Evolutionary conservation across 2,113 vertebrate species (phyloP).

Genomic region (Salvelinus alpinus): DNA sequence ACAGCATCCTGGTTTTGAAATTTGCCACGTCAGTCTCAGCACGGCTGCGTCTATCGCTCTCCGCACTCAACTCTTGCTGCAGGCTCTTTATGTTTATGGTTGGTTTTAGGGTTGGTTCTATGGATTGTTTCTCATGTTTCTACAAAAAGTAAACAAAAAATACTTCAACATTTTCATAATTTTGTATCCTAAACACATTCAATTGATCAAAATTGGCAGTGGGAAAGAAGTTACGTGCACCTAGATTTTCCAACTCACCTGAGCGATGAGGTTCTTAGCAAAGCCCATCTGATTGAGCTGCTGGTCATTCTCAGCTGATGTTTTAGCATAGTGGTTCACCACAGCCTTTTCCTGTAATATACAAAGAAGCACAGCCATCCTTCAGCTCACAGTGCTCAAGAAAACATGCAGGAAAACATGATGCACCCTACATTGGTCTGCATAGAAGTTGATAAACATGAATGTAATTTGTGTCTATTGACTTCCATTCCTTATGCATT

Average conservation of each 20-base stretch:
- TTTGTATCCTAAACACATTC: background rate
- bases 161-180: background rate
- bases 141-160: conserved; percentile 54
- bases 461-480: background rate
- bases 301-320: conserved; percentile 77
- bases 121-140: conserved; percentile 79
- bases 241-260: conserved; percentile 71
- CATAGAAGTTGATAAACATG: background rate
- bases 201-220: background rate
- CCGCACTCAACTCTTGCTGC: conserved; percentile 77
- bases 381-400: conserved; percentile 8
- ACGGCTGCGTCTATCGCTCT: conserved; percentile 73
- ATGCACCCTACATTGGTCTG: background rate
- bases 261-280: conserved; percentile 78
- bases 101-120: no score
- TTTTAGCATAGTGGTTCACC: conserved; percentile 76
- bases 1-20: conserved; percentile 77
- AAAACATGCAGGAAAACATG: background rate
- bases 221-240: background rate
- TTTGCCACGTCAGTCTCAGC: conserved; percentile 74
- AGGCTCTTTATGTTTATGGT: conserved; percentile 56
- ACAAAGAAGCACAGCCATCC: background rate
- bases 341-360: conserved; percentile 81
- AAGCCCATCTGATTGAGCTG: conserved; percentile 83
- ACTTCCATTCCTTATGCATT: conserved; percentile 8